Evolutionary conservation across 2,888 invertebrate genomes (phyloP), one percentile per base, ranked within the genome.

Genomic region (Heteropelma amictum): DNA sequence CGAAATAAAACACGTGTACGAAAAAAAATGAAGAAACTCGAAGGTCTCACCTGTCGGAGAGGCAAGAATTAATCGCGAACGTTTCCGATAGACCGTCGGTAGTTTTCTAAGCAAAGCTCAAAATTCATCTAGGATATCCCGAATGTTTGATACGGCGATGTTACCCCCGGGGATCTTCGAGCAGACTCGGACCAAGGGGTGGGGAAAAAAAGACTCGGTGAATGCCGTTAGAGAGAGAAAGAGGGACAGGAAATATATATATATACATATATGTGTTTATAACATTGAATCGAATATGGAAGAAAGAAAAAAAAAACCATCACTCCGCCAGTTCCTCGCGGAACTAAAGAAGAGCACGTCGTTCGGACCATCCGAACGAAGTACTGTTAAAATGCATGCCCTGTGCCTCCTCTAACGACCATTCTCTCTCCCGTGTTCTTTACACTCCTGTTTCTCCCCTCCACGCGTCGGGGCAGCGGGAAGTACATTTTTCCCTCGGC

Each of bases 311-410:
- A 75, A 78, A 80, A 77, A 73, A 33, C 35, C 23, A 67, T 45
- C 38, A 28, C 19, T 47, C 47, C 26, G 10, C 19, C 38, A 63
- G 63, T 51, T 58, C 58, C 68, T 68, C 68, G 38, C 67, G 72
- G 75, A 79, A 78, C 77, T 71, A 80, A 82, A 83, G 84, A 83
- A 81, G 77, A 61, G 61, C 38, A 65, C 60, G 45, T 51, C 14
- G 26, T 47, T 56, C 54, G 72, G 79, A 78, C 84, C 83, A 85
- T 86, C 83, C 83, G 82, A n/a, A n/a, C n/a, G n/a, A 86, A 87
- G 87, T 87, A 88, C 88, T 88, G 88, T 88, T 88, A 88, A 68
- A 68, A 88, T 88, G 86, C 88, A 88, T 87, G 88, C 86, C 87
- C 80, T 79, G 79, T 88, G 88, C 87, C 80, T 86, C 86, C 77